Evolutionary conservation across 2,113 vertebrate species (phyloP).

Genomic region (Neodon shergylaensis): DNA sequence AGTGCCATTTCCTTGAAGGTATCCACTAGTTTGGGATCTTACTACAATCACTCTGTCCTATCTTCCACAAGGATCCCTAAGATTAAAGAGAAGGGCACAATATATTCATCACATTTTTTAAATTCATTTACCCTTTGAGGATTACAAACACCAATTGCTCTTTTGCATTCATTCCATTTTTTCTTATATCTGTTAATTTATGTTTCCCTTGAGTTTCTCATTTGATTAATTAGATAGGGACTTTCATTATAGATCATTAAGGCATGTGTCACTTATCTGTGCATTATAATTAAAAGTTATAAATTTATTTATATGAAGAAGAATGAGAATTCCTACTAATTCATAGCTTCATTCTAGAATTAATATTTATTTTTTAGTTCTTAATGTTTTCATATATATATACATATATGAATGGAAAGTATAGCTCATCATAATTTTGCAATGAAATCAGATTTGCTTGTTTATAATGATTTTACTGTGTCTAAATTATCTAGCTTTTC

Average conservation of each 20-base stretch:
- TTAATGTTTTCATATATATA: background rate
- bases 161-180: background rate
- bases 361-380: background rate
- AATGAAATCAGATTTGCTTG: background rate
- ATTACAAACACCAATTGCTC: background rate
- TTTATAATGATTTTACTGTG: background rate
- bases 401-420: background rate
- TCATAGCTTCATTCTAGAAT: background rate
- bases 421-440: background rate
- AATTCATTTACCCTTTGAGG: slow-evolving; percentile 28
- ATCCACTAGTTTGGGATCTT: background rate
- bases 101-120: background rate
- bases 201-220: background rate
- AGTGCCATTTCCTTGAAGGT: background rate
- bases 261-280: background rate
- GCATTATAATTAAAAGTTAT: background rate
- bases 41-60: background rate
- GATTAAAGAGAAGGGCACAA: background rate
- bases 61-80: background rate
- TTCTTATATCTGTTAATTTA: background rate
- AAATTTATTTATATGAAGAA: background rate
- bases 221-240: background rate
- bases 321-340: background rate
- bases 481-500: background rate
- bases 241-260: background rate